Conservation (phyloP, 2,888 invertebrate genomes). For the Priocnemis perturbator region DNA sequence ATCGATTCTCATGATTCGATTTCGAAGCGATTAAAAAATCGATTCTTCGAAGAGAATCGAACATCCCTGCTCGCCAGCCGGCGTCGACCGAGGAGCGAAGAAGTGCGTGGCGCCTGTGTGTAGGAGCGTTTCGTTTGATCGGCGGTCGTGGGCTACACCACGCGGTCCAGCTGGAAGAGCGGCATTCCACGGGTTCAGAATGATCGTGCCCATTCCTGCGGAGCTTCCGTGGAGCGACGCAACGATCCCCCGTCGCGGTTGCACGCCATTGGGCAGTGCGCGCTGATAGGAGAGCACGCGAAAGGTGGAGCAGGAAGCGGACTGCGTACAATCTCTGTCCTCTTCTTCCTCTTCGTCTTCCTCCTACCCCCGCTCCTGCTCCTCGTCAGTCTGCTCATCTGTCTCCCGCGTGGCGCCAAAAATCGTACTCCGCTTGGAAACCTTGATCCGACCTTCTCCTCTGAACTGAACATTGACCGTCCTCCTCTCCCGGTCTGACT, state of each 20-base stretch:
- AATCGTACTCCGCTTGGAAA: slow-evolving; percentile 37
- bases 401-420: slow-evolving; percentile 39
- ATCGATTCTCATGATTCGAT: too few species aligned
- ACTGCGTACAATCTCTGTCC: neutral
- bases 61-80: too few species aligned
- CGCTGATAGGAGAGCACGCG: slow-evolving; percentile 3
- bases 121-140: too few species aligned
- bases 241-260: slow-evolving; percentile 6
- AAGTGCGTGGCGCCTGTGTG: too few species aligned
- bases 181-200: slow-evolving; percentile 50
- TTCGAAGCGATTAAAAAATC: too few species aligned
- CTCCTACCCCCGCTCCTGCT: neutral
- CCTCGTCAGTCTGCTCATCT: neutral
- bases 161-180: slow-evolving; percentile 46
- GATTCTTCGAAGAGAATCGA: too few species aligned
- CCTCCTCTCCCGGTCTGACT: slow-evolving; percentile 29
- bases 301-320: neutral
- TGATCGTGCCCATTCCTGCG: slow-evolving; percentile 42
- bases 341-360: neutral
- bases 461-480: slow-evolving; percentile 37
- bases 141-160: slow-evolving; percentile 1
- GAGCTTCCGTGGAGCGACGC: slow-evolving; percentile 23
- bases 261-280: slow-evolving; percentile 4
- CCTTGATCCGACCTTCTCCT: slow-evolving; percentile 61
- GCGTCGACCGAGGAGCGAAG: too few species aligned